Base-by-base conservation (phyloP, 2,888 invertebrate genomes). In the Byasa hedistus region DNA sequence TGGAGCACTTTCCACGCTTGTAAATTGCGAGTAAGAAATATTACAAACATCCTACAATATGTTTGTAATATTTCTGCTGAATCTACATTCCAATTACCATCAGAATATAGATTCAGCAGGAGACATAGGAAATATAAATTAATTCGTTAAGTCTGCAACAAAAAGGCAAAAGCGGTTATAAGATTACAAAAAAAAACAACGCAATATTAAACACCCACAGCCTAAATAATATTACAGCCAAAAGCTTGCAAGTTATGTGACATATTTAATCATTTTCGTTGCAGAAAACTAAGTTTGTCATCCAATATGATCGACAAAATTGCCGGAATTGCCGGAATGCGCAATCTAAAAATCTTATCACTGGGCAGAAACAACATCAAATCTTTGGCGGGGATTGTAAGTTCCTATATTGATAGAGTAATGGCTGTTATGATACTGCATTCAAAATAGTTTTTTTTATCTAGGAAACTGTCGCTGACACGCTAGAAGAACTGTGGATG, bases 221-320 rank as follows among this genome's bases (percentile, higher is more conserved):
- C n/a, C n/a, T n/a, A n/a, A n/a, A n/a, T n/a, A n/a, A n/a, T n/a
- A n/a, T n/a, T n/a, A n/a, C n/a, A n/a, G n/a, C n/a, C n/a, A n/a
- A n/a, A n/a, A n/a, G n/a, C n/a, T n/a, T n/a, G n/a, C n/a, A n/a
- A n/a, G n/a, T n/a, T n/a, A n/a, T n/a, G n/a, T n/a, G n/a, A n/a
- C n/a, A n/a, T n/a, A n/a, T n/a, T n/a, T n/a, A n/a, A n/a, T 48
- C 44, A 57, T 32, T 66, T 61, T 61, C 66, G 61, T 89, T 92
- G 48, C 81, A 97, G 96, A 77, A 97, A 96, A 85, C 84, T 98
- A 44, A 97, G 97, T 68, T 87, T 98, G 5, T 98, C 98, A 0
- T 97, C 98, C 12, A 98, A 98, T 79, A 95, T 95, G 95, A 98
- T 98, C 75, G 98, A 98, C 79, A 98, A 98, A 90, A 96, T 98